Percentiles rank a stretch among this genome's conserved stretches.
phyloP scores from a whole-genome alignment of 2,113 vertebrate genomes.

The Garra rufa region DNA sequence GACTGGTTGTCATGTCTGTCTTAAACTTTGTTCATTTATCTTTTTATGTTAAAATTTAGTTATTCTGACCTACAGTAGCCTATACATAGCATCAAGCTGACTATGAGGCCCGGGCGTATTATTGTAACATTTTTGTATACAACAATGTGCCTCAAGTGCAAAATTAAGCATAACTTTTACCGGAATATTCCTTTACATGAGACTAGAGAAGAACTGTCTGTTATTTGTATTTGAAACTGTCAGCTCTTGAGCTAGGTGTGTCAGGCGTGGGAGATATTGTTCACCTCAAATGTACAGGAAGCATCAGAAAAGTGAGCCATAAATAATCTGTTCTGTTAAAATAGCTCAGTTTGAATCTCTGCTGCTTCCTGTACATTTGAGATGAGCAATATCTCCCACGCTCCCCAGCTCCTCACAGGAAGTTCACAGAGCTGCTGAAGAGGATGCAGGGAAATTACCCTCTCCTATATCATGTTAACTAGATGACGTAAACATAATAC shows the following conservation, averaged over 20 bases:
- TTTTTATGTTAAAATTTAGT: neutral
- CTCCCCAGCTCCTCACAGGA: neutral
- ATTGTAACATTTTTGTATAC: neutral
- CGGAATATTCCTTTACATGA: neutral
- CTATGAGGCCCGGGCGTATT: neutral
- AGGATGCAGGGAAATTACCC: neutral
- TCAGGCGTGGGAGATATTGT: neutral
- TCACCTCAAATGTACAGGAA: conserved; percentile 16
- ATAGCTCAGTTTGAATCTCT: neutral
- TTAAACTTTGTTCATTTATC: neutral
- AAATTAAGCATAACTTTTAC: neutral
- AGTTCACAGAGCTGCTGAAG: conserved; percentile 21
- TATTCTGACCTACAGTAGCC: neutral
- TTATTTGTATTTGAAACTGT: neutral
- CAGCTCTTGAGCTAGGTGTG: neutral
- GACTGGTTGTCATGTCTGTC: neutral
- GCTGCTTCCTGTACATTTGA: conserved; percentile 22
- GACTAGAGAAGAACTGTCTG: neutral
- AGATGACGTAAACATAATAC: conserved; percentile 52
- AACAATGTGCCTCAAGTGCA: neutral
- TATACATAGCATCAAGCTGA: neutral
- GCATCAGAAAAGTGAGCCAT: neutral
- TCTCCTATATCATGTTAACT: conserved; percentile 32
- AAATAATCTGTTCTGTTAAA: conserved; percentile 13
- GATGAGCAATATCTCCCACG: conserved; percentile 19